Percentiles rank a stretch among this genome's conserved stretches.
Evolutionary conservation across 2,888 invertebrate species (phyloP).

Genomic region (Cephus pygmeus): DNA sequence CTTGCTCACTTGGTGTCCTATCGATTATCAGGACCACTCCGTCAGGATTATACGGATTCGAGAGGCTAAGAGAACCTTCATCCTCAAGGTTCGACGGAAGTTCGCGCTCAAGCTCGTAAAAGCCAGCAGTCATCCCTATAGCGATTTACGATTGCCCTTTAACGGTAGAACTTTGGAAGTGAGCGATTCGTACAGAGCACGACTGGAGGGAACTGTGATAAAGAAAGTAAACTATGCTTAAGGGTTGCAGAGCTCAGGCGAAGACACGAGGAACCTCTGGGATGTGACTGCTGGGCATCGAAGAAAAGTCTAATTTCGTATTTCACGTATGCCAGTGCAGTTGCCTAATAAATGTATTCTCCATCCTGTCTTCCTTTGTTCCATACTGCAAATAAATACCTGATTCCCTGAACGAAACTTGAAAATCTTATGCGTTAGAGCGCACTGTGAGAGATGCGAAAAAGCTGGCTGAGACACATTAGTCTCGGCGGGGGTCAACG

Average conservation of each 20-base stretch:
- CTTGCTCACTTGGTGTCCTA: background rate
- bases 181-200: background rate
- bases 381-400: background rate
- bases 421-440: conserved; percentile 24
- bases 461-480: conserved; percentile 49
- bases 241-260: background rate
- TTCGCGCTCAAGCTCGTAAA: background rate
- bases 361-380: background rate
- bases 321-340: background rate
- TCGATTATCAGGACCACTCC: background rate
- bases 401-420: background rate
- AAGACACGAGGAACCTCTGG: background rate
- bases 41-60: background rate
- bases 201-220: background rate
- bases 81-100: background rate
- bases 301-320: background rate
- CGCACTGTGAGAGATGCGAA: conserved; percentile 36
- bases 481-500: conserved; percentile 51
- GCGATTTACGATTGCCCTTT: background rate
- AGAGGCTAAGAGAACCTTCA: background rate
- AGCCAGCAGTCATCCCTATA: background rate
- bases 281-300: background rate
- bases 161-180: background rate
- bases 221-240: background rate
- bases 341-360: background rate